Percentiles rank a stretch among this genome's conserved stretches.
Conservation (phyloP, 2,113 vertebrate genomes). For the Gnathonemus longibarbis region DNA sequence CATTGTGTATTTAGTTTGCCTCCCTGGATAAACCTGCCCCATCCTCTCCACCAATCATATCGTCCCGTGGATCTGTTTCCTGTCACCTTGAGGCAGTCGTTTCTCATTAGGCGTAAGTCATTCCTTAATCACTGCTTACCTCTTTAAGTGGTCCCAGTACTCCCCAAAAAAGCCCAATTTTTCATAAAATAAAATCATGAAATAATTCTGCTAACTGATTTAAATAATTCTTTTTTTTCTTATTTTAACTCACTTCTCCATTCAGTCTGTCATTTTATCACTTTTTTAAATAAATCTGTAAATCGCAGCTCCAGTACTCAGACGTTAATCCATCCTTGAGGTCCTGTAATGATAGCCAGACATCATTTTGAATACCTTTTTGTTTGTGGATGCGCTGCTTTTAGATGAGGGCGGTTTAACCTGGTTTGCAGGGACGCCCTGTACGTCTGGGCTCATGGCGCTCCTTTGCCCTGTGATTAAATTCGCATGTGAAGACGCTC, state of each 20-base stretch:
- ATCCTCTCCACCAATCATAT: neutral
- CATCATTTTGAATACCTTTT: neutral
- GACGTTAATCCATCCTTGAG: neutral
- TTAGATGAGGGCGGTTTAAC: neutral
- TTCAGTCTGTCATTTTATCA: neutral
- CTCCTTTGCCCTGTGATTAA: neutral
- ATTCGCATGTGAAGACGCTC: neutral
- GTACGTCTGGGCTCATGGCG: neutral
- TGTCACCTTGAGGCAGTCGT: neutral
- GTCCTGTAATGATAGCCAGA: neutral
- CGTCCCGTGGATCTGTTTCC: neutral
- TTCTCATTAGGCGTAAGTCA: neutral
- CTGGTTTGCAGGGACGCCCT: neutral
- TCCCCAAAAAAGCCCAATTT: neutral
- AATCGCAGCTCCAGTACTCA: neutral
- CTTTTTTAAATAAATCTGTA: neutral
- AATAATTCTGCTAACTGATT: neutral
- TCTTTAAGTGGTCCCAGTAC: neutral
- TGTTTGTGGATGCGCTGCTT: slow-evolving; percentile 18
- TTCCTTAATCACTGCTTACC: neutral
- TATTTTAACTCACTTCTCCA: neutral
- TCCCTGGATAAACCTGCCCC: neutral
- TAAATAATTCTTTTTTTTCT: neutral
- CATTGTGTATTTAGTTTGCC: neutral
- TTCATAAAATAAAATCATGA: neutral